Base-by-base conservation (phyloP, 2,113 vertebrate species). In the Ahaetulla prasina region DNA sequence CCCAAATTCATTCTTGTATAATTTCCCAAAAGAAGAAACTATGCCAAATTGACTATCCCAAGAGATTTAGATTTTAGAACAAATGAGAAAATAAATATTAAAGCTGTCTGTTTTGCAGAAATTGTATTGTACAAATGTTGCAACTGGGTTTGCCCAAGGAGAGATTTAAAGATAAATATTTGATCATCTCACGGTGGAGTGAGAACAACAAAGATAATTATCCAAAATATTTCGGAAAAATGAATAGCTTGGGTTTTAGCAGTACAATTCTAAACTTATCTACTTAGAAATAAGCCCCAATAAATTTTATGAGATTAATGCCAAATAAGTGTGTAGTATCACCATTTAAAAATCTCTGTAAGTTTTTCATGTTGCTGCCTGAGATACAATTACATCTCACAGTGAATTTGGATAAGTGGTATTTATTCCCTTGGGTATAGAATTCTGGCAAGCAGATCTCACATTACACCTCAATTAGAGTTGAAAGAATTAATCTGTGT, bases 11-110 rank as follows among this genome's bases (percentile, higher is more conserved):
- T 22, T 86, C 84, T 45, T 92, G 50, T 80, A 93, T 57, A 93
- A 80, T 93, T 93, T 86, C 57, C 85, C 92, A 89, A 93, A 95
- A 94, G 90, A 92, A 92, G 93, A 47, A 92, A 88, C 55, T 91
- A 23, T 50, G 96, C 35, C 93, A 60, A 95, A 27, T 74, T n/a
- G 89, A 57, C 92, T 52, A 89, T 92, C 4, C 23, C 93, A 91
- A 92, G 90, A 91, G 35, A 85, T 45, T 27, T 3, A 25, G 12
- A 1, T 39, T 35, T 45, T 45, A 22, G 39, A 27, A 50, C 74
- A 80, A 80, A 43, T 80, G 74, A 80, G 23, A 27, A 43, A 43
- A 35, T 53, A 88, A 88, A 53, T 53, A 22, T 43, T 80, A 74
- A 60, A 25, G 25, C 88, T 7, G 11, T 53, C 25, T 35, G 49